Evolutionary conservation across 2,797 vertebrate species (phyloP).

Genomic region (Phoebastria nigripes): DNA sequence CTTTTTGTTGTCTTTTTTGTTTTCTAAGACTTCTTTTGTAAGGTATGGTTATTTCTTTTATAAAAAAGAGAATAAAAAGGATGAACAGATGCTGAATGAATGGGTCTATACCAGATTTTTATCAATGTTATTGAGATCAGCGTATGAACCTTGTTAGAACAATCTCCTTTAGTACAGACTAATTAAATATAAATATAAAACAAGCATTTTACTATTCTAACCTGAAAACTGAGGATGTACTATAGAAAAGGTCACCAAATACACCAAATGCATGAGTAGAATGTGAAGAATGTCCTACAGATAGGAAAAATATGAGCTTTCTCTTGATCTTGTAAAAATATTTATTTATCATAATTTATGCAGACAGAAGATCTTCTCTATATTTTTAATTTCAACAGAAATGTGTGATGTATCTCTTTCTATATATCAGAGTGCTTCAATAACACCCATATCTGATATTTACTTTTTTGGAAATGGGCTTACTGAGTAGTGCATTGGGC

Average conservation of each 20-base stretch:
- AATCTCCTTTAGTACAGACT: neutral
- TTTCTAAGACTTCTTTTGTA: neutral
- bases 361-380: neutral
- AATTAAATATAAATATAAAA: neutral
- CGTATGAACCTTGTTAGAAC: neutral
- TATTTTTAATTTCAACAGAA: slow-evolving; percentile 6
- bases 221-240: neutral
- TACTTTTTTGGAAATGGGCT: neutral
- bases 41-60: neutral
- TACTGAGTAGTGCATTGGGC: neutral
- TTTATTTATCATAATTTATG: slow-evolving; percentile 15
- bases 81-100: neutral
- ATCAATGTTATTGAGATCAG: neutral
- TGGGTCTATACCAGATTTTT: neutral
- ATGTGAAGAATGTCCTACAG: neutral
- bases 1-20: neutral
- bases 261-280: neutral
- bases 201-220: neutral
- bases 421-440: neutral
- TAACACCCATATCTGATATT: neutral
- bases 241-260: neutral
- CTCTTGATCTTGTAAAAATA: neutral
- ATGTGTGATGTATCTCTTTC: neutral
- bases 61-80: neutral
- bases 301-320: neutral